Evolutionary conservation across 2,888 invertebrate species (phyloP), one percentile per base, ranked within the genome.

Genomic region (Ephialtes manifestator): DNA sequence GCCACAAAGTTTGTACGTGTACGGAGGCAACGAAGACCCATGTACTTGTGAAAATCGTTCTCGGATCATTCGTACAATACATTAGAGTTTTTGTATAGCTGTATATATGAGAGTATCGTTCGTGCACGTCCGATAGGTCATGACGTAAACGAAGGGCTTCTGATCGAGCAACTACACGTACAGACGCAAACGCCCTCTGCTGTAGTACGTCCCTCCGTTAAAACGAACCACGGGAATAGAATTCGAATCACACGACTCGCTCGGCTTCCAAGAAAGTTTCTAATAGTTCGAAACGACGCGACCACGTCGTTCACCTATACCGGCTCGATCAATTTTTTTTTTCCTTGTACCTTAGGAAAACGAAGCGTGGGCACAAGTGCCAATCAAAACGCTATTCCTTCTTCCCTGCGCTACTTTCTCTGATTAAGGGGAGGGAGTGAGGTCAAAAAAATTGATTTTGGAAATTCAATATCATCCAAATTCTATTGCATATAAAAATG

Each of bases 221-320:
- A 51, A 75, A 65, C 63, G 75, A 63, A 65, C 39, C 81, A 89
- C 89, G 86, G 84, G 82, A 75, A 89, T 88, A 87, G 89, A 90
- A 89, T 88, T 87, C 87, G 87, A 89, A 90, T 89, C 85, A 87
- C 86, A 80, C 86, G 87, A 79, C 80, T 55, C 46, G 74, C 74
- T 72, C 84, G 86, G 65, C 63, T 76, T 63, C 60, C 63, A 74
- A 60, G 63, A 67, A 77, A 87, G 87, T 88, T 89, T 87, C 89
- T 88, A 89, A 89, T 89, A 87, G 87, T 81, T 72, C 63, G 80
- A 80, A 84, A 68, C 82, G 80, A 63, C n/a, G 4, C 63, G 31
- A 51, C 63, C 48, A 35, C 31, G 7, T 18, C 43, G 28, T 48
- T 31, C 18, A 51, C 35, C 20, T 20, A 75, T 51, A 28, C 18